phyloP scores from a whole-genome alignment of 2,797 vertebrate species.

The Chrysocyon brachyurus region DNA sequence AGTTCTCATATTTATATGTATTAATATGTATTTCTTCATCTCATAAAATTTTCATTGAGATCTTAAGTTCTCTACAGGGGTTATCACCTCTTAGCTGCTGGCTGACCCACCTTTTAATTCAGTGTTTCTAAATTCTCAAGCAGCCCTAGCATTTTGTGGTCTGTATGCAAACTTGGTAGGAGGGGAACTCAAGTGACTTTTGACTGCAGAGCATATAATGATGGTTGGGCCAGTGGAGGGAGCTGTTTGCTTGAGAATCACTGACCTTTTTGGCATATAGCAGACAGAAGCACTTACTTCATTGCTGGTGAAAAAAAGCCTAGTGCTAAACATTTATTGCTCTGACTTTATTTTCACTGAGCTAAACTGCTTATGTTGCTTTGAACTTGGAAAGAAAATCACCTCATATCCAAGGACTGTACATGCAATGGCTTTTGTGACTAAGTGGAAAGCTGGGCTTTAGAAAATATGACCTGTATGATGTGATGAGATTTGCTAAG shows the following conservation, averaged over 20 bases:
- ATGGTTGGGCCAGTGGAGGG: slow-evolving; percentile 75
- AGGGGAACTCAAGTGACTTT: neutral
- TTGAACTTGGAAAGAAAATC: slow-evolving; percentile 35
- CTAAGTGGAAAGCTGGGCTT: neutral
- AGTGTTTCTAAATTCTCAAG: neutral
- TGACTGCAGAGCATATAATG: neutral
- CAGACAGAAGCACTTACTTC: neutral
- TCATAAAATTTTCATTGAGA: neutral
- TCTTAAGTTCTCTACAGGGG: neutral
- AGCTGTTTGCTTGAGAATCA: slow-evolving; percentile 73
- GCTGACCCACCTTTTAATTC: neutral
- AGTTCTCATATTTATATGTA: neutral
- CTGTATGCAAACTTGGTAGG: neutral
- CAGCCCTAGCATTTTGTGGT: neutral
- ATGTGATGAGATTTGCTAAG: neutral
- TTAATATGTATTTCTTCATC: neutral
- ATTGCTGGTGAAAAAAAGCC: neutral
- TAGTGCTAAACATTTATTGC: neutral
- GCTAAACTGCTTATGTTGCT: slow-evolving; percentile 38
- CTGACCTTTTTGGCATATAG: neutral
- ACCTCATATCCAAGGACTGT: neutral
- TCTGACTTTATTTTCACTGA: slow-evolving; percentile 45
- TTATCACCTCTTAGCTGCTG: neutral
- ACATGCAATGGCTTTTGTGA: neutral
- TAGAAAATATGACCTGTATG: neutral